Percentiles rank a stretch among this genome's conserved stretches.
phyloP scores from a whole-genome alignment of 2,888 invertebrate species.

The Temnothorax unifasciatus region DNA sequence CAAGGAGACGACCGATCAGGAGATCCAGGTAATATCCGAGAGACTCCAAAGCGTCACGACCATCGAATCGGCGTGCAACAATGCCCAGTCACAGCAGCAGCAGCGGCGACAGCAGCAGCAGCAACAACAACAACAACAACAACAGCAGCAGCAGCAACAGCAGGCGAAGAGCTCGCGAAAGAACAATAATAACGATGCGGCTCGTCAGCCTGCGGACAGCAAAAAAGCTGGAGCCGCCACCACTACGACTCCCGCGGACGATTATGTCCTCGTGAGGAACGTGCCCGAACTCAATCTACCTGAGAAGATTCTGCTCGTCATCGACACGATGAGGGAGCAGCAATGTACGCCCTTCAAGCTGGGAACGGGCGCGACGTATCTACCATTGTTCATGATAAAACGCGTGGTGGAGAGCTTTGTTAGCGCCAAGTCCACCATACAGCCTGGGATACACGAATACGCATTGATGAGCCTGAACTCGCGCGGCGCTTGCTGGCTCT shows the following conservation, averaged over 20 bases:
- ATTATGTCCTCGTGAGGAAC: constrained; percentile 55
- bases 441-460: constrained; percentile 88
- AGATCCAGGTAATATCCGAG: constrained; percentile 67
- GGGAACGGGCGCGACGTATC: constrained; percentile 87
- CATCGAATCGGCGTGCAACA: constrained; percentile 63
- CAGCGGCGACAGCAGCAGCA: neutral
- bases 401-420: constrained; percentile 89
- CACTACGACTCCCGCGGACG: constrained; percentile 20
- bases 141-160: neutral
- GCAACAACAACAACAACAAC: constrained; percentile 34
- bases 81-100: constrained; percentile 52
- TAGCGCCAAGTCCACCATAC: constrained; percentile 88
- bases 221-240: neutral
- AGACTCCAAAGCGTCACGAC: constrained; percentile 68
- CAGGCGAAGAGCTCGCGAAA: constrained; percentile 46
- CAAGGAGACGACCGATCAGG: constrained; percentile 68
- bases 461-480: constrained; percentile 89
- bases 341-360: constrained; percentile 87
- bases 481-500: constrained; percentile 87
- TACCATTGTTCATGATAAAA: constrained; percentile 89
- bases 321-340: constrained; percentile 89
- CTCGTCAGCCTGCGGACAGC: constrained; percentile 16
- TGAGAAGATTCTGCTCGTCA: constrained; percentile 89
- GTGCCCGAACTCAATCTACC: constrained; percentile 86
- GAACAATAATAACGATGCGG: constrained; percentile 53